phyloP scores from a whole-genome alignment of 2,888 invertebrate species.

The Mimumesa dahlbomi region DNA sequence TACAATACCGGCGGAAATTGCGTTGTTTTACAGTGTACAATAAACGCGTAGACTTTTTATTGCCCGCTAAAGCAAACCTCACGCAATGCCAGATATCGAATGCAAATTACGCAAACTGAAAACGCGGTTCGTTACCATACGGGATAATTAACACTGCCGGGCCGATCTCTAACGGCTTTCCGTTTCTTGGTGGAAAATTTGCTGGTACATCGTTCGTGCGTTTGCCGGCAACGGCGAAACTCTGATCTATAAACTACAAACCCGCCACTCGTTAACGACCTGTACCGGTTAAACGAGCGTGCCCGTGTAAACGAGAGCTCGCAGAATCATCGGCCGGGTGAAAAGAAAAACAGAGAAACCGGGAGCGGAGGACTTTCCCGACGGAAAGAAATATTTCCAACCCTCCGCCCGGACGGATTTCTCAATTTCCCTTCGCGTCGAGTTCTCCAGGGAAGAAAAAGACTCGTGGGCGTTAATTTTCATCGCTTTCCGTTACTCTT shows the following conservation, averaged over 20 bases:
- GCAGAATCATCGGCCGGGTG: background rate
- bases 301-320: background rate
- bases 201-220: background rate
- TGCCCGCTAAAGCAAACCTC: too few species aligned
- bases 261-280: background rate
- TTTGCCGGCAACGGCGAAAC: slow-evolving; percentile 10
- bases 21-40: too few species aligned
- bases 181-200: slow-evolving; percentile 16
- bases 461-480: too few species aligned
- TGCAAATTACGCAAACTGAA: background rate
- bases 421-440: too few species aligned
- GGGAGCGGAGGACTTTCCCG: too few species aligned
- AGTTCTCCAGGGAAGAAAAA: too few species aligned
- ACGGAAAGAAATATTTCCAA: too few species aligned
- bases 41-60: too few species aligned
- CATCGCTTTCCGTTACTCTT: too few species aligned
- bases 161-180: background rate
- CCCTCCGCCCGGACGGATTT: too few species aligned
- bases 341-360: background rate
- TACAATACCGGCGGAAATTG: too few species aligned
- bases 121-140: background rate
- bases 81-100: too few species aligned
- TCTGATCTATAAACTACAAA: slow-evolving; percentile 9
- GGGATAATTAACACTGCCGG: slow-evolving; percentile 9
- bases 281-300: background rate